A percentile compares a stretch with the other conserved stretches of the same genome.
These are phyloP conservation scores for Ferdinandea cuprea DNA, from an alignment of 2,888 invertebrate species.

Conservation along the genomic window DNA sequence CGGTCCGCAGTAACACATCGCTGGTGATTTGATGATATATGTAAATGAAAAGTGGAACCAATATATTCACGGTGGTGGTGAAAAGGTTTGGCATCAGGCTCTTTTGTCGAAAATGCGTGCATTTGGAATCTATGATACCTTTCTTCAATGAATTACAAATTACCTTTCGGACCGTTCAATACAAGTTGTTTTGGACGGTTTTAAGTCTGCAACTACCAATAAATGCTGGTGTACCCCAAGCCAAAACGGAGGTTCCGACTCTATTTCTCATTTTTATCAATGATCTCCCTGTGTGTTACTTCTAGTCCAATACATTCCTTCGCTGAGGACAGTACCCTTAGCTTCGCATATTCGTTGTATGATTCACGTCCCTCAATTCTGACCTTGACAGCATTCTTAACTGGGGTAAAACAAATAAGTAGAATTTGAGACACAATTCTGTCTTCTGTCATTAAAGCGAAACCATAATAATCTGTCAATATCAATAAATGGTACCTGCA, in stretches of 20 bases:
- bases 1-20: neutral
- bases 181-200: neutral
- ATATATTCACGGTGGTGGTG: neutral
- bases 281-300: neutral
- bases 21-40: neutral
- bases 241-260: neutral
- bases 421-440: too few species aligned
- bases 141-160: slow-evolving; percentile 9
- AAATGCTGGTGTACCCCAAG: slow-evolving; percentile 4
- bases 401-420: too few species aligned
- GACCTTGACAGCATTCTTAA: too few species aligned
- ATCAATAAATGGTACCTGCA: too few species aligned
- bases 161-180: slow-evolving; percentile 3
- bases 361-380: too few species aligned
- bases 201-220: neutral
- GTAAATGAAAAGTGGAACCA: slow-evolving; percentile 3
- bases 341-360: too few species aligned
- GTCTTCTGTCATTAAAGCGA: too few species aligned
- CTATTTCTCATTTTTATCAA: neutral
- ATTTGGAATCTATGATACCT: neutral
- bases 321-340: too few species aligned
- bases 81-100: slow-evolving; percentile 1
- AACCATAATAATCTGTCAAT: too few species aligned
- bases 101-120: too few species aligned
- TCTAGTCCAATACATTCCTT: too few species aligned